These are phyloP conservation scores for Heliconius sara DNA, from an alignment of 2,888 invertebrate genomes.

Conservation along the genomic window DNA sequence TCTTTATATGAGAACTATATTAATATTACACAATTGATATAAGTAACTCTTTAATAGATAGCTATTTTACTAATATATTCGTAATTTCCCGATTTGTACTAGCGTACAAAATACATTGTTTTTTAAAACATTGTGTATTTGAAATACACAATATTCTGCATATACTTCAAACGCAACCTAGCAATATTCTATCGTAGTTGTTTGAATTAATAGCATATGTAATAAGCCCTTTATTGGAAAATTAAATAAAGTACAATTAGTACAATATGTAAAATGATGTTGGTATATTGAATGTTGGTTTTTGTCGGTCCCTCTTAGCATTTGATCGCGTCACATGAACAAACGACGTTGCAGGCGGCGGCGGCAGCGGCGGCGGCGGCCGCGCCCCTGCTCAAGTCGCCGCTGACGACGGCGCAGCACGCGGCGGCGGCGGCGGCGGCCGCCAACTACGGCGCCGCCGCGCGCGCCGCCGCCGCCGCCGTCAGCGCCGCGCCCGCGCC, in stretches of 20 bases:
- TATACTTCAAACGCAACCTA: not conserved
- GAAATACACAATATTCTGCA: not conserved
- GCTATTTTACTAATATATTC: not conserved
- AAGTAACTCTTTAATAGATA: not conserved
- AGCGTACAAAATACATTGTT: not conserved
- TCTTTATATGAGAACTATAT: conserved; percentile 45
- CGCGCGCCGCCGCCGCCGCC: conserved; percentile 91
- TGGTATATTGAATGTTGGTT: not conserved
- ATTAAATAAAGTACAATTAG: not conserved
- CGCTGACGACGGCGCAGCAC: conserved; percentile 92
- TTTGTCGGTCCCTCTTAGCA: not conserved
- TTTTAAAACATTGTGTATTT: too few relatives aligned
- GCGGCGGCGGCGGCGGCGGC: conserved; percentile 94
- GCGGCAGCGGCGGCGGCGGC: conserved; percentile 89
- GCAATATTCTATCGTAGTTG: not conserved
- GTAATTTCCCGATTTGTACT: not conserved
- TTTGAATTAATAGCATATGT: not conserved
- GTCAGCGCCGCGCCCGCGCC: conserved; percentile 87
- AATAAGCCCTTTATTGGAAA: not conserved
- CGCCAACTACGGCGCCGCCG: conserved; percentile 93
- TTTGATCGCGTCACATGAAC: not conserved
- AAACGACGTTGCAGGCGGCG: conserved; percentile 75
- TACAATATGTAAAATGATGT: not conserved
- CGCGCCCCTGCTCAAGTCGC: conserved; percentile 92
- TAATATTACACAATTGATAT: not conserved